Conservation (phyloP, 2,113 vertebrate species). For the pig (Sus scrofa) region DNA sequence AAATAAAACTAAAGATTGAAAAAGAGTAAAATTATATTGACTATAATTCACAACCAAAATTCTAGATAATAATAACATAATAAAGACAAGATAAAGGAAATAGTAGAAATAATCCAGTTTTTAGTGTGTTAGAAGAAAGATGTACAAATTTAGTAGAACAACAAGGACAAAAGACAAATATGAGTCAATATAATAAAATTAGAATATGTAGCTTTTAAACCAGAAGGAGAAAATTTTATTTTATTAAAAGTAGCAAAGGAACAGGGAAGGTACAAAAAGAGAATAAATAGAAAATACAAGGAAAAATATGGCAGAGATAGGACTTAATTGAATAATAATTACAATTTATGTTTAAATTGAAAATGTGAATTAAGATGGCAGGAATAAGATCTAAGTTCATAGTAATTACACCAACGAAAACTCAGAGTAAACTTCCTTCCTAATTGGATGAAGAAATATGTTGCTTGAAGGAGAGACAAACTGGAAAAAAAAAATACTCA, state of each 20-base stretch:
- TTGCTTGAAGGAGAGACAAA: not conserved
- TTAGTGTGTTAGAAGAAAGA: not conserved
- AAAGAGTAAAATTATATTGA: not conserved
- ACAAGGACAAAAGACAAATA: not conserved
- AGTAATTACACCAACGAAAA: slow-evolving; percentile 22
- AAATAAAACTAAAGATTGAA: not conserved
- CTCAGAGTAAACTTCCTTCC: not conserved
- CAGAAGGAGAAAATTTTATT: not conserved
- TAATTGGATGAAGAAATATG: slow-evolving; percentile 13
- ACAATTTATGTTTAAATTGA: slow-evolving; percentile 17
- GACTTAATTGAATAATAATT: slow-evolving; percentile 17
- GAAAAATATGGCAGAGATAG: not conserved
- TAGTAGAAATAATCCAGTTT: not conserved
- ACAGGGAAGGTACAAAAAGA: not conserved
- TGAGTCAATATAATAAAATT: not conserved
- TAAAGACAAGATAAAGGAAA: not conserved
- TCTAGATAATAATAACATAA: not conserved
- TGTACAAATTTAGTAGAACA: not conserved
- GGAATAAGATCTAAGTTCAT: slow-evolving; percentile 39
- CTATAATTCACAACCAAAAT: not conserved
- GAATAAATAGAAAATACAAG: not conserved
- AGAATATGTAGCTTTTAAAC: not conserved
- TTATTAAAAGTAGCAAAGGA: not conserved
- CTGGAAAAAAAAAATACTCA: not conserved
- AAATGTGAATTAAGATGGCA: not conserved